Base-by-base conservation (phyloP, 2,113 vertebrate genomes). In the Xenopus borealis region DNA sequence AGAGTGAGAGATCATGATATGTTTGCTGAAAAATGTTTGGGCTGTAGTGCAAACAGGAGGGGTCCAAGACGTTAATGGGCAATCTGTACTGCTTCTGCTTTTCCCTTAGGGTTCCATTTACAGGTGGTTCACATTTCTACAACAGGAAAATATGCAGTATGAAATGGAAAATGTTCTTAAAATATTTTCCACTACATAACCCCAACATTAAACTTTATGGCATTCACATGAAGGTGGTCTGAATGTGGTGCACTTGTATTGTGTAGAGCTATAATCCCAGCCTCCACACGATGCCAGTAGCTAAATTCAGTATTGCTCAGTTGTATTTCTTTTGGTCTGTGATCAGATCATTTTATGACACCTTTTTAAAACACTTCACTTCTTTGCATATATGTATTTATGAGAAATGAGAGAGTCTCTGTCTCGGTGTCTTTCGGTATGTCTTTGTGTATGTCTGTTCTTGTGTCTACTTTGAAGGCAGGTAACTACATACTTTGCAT, bases 51-150 rank as follows among this genome's bases (percentile, higher is more conserved):
- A 84, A 89, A 82, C 77, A 85, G 80, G 81, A 86, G 80, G 76
- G 59, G 78, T 72, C 72, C 74, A 73, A 79, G 69, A 83, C 78
- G 84, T 88, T 86, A 85, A 83, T 72, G 88, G 80, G 73, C 81
- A 86, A 83, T 82, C 82, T 84, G 85, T 79, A 85, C 57, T 74
- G 70, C 82, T 85, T 85, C 80, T 82, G 76, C 82, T 88, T 66
- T 84, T 87, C 82, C 85, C 86, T 81, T 10, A 77, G 80, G 89
- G 82, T 55, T 84, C 78, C 81, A 84, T 80, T 79, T 85, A 85
- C 89, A 93, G 87, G 89, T 91, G 88, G 88, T 91, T 93, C 79
- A 45, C 82, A 89, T 94, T 91, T 92, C 83, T 88, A 62, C 67
- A 83, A 78, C 69, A 82, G 77, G 33, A 85, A 91, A 84, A 81